Evolutionary conservation across 2,113 vertebrate genomes (phyloP), one percentile per base, ranked within the genome.

Genomic region (Gobio gobio): DNA sequence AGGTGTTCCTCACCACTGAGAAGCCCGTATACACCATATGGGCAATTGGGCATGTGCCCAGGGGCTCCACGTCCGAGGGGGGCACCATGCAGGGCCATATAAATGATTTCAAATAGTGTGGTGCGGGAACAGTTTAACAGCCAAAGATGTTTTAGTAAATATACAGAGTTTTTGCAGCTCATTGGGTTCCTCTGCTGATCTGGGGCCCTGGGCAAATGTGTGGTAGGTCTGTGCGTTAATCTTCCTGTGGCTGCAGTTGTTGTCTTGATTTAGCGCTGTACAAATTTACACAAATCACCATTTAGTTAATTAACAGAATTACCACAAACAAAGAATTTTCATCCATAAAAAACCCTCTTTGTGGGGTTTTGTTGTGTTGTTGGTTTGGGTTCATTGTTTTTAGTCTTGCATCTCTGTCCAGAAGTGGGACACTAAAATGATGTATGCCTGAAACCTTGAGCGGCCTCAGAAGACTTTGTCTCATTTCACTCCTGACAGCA

Each of bases 401-500:
- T 81, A 36, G 78, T 9, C 45, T n/a, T 40, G 12, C 33, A 61
- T 43, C 20, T 78, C 56, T 81, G 43, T 51, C 61, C 18, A 51
- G 61, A 49, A 81, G 78, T 33, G 61, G n/a, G 29, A 33, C 43
- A 49, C 18, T 64, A 45, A 66, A 16, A 61, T 33, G 45, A 51
- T 22, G 43, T 68, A 18, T 49, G 78, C 64, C 24, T 49, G 24
- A 80, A 47, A 63, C 14, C 40, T 64, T 66, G n/a, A 51, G 40
- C 4, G 45, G 13, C 26, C 61, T 51, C 43, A 66, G 10, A 64
- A 33, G 45, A 43, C 78, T 81, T 49, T 51, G 78, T 81, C 40
- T 81, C 78, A 81, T 81, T 81, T 81, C 61, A 66, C 26, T 49
- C 2, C 63, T 81, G 78, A 81, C 78, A 81, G 61, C 61, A 22